A percentile compares a stretch with the other conserved stretches of the same genome.
Conservation (phyloP, 2,113 vertebrate species). For the Cyphomyrus plagiostoma region DNA sequence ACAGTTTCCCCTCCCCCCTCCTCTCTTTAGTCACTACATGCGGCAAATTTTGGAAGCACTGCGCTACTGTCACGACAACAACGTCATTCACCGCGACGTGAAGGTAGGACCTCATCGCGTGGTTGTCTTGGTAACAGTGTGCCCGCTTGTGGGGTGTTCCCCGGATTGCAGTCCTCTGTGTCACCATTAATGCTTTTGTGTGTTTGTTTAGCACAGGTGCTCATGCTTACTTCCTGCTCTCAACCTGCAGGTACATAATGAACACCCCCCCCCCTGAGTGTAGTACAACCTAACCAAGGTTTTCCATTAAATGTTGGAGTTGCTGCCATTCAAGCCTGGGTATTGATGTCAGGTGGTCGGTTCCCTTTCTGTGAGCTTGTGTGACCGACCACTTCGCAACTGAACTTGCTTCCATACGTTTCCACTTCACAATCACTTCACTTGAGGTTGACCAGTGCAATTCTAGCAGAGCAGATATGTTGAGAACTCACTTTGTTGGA, state of each 20-base stretch:
- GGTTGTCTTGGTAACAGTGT: not conserved
- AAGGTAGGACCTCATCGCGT: conserved; percentile 67
- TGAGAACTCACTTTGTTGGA: not conserved
- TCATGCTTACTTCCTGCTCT: not conserved
- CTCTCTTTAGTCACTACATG: conserved; percentile 84
- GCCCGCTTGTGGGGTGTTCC: not conserved
- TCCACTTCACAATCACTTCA: not conserved
- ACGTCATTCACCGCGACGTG: conserved; percentile 93
- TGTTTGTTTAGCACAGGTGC: not conserved
- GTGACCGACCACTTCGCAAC: not conserved
- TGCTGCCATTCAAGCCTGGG: not conserved
- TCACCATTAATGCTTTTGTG: not conserved
- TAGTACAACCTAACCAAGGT: not conserved
- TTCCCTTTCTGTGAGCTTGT: not conserved
- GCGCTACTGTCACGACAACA: conserved; percentile 94
- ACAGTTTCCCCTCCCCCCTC: conserved; percentile 7
- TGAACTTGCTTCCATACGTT: not conserved
- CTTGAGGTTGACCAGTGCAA: not conserved
- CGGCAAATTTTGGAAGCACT: conserved; percentile 92
- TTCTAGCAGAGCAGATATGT: not conserved
- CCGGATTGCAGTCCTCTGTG: not conserved
- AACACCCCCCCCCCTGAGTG: not conserved
- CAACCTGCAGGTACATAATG: not conserved
- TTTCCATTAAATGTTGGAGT: not conserved
- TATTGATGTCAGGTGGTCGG: not conserved